A percentile compares a stretch with the other conserved stretches of the same genome.
Conservation (phyloP, 2,797 vertebrate species). For the Lagocephalus sceleratus region DNA sequence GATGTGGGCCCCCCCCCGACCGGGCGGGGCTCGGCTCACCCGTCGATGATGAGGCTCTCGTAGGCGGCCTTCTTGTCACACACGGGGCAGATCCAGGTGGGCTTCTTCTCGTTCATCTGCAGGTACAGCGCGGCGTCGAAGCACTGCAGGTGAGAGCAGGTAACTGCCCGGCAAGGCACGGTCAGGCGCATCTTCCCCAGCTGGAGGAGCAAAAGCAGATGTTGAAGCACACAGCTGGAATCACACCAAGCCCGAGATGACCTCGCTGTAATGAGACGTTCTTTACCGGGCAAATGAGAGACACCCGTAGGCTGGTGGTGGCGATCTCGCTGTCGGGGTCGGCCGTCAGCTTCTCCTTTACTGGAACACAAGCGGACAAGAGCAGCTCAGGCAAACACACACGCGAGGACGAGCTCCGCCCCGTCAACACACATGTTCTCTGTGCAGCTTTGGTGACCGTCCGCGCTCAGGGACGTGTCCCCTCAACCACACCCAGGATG, state of each 20-base stretch:
- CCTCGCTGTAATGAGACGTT: no score
- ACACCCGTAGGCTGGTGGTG: constrained; percentile 94
- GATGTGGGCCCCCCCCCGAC: no score
- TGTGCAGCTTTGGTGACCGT: no score
- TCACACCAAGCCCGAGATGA: no score
- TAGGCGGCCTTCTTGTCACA: constrained; percentile 97
- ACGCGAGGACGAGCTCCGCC: background rate
- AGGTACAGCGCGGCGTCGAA: constrained; percentile 96
- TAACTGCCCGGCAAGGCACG: constrained; percentile 90
- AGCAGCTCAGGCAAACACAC: background rate
- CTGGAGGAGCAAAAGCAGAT: constrained; percentile 56
- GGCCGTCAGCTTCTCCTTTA: constrained; percentile 97
- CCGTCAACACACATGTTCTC: no score
- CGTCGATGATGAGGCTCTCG: constrained; percentile 92
- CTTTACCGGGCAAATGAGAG: constrained; percentile 96
- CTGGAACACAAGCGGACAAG: constrained; percentile 65
- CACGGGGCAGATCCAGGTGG: constrained; percentile 97
- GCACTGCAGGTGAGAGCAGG: constrained; percentile 95
- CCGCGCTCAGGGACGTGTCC: no score
- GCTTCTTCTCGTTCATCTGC: constrained; percentile 98
- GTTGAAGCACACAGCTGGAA: background rate
- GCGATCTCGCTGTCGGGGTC: constrained; percentile 97
- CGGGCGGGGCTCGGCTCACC: constrained; percentile 69
- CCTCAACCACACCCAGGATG: no score
- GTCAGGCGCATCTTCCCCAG: constrained; percentile 96